Evolutionary conservation across 2,888 invertebrate genomes (phyloP).

Genomic region (Agriotes lineatus): DNA sequence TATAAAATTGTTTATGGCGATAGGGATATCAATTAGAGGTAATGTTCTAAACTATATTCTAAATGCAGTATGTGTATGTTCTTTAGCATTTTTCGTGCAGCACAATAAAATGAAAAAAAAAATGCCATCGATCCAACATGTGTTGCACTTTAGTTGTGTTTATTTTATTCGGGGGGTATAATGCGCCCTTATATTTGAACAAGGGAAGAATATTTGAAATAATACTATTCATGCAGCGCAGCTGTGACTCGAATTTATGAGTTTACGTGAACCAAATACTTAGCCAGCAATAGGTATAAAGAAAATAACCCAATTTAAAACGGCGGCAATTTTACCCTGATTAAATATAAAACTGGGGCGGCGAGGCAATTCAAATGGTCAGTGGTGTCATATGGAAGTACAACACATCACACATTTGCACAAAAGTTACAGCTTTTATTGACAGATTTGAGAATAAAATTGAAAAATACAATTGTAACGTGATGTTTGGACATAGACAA

Average conservation of each 20-base stretch:
- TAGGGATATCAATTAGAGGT: too few species aligned
- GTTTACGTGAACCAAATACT: conserved; percentile 43
- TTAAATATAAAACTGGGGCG: neutral
- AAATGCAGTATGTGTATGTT: too few species aligned
- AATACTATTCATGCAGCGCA: conserved; percentile 44
- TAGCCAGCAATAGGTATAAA: neutral
- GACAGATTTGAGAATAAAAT: conserved; percentile 32
- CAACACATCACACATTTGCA: too few species aligned
- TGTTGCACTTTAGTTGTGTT: conserved; percentile 41
- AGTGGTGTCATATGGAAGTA: too few species aligned
- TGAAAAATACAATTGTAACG: conserved; percentile 46
- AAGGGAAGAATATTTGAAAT: conserved; percentile 42
- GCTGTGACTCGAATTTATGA: conserved; percentile 47
- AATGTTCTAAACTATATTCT: too few species aligned
- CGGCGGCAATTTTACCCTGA: neutral
- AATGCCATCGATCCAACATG: conserved; percentile 29
- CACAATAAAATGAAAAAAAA: conserved; percentile 5
- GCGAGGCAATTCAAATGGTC: too few species aligned
- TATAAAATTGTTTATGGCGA: too few species aligned
- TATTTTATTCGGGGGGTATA: conserved; percentile 41
- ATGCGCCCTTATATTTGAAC: conserved; percentile 40
- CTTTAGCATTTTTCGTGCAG: too few species aligned
- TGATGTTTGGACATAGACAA: conserved; percentile 53
- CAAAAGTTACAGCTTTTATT: conserved; percentile 7
- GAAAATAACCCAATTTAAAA: neutral